Evolutionary conservation across 1,140 invertebrate genomes (phyloP).

Genomic region (Centruroides vittatus): DNA sequence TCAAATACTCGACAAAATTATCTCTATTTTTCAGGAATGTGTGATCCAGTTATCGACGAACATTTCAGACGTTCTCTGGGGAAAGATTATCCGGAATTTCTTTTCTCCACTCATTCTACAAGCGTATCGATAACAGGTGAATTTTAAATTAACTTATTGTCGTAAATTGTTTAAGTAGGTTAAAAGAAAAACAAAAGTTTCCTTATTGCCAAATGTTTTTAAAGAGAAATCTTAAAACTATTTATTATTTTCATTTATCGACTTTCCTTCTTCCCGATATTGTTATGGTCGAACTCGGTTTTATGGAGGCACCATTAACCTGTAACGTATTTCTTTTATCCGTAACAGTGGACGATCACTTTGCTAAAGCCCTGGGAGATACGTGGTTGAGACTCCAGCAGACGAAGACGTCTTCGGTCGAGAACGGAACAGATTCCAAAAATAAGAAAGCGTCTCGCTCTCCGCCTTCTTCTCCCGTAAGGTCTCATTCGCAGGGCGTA

Average conservation of each 20-base stretch:
- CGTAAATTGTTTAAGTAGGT: background rate
- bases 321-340: background rate
- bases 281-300: no score
- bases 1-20: background rate
- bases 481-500: no score
- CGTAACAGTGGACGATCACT: conserved; percentile 73
- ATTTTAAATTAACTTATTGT: conserved; percentile 5
- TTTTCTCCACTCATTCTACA: conserved; percentile 30
- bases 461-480: no score
- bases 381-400: conserved; percentile 69
- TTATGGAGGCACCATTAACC: no score
- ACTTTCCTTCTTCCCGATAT: background rate
- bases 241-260: conserved; percentile 4
- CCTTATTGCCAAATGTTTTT: background rate
- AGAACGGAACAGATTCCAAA: background rate
- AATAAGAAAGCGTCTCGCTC: no score
- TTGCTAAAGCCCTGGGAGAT: conserved; percentile 86
- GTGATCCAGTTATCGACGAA: conserved; percentile 83
- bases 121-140: conserved; percentile 28
- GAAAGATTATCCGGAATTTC: conserved; percentile 67
- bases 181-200: background rate
- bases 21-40: conserved; percentile 19
- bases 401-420: conserved; percentile 6
- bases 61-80: conserved; percentile 87
- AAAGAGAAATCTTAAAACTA: background rate